Evolutionary conservation across 2,113 vertebrate species (phyloP).

Genomic region (Dasyurus viverrinus): DNA sequence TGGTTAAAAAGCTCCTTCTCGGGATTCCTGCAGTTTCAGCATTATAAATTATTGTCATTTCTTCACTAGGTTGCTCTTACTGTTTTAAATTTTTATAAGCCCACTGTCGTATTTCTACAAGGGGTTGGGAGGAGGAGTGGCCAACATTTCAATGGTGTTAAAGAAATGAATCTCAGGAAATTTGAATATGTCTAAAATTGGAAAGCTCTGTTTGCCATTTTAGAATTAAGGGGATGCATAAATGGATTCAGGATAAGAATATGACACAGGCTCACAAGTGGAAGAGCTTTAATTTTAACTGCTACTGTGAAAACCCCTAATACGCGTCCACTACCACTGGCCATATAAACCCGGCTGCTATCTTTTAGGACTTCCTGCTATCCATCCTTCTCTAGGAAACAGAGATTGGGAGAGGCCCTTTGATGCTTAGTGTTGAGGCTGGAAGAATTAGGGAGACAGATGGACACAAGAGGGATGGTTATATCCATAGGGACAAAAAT

Average conservation of each 20-base stretch:
- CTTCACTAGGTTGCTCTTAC: not conserved
- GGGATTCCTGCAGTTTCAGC: not conserved
- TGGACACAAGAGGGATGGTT: not conserved
- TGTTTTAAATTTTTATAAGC: not conserved
- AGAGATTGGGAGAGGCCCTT: not conserved
- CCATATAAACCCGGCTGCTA: not conserved
- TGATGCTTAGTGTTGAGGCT: not conserved
- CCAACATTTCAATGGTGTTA: not conserved
- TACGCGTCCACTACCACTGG: not conserved
- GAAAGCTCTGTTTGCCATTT: slow-evolving; percentile 4
- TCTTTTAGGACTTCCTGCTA: not conserved
- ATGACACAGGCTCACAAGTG: not conserved
- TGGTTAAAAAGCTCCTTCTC: not conserved
- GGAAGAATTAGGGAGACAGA: not conserved
- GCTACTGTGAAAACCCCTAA: not conserved
- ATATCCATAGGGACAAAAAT: not conserved
- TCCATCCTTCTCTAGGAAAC: not conserved
- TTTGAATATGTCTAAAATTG: slow-evolving; percentile 10
- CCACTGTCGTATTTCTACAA: not conserved
- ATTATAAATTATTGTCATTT: not conserved
- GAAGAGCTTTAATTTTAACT: not conserved
- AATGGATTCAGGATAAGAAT: not conserved
- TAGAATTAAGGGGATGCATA: not conserved
- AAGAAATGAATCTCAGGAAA: slow-evolving; percentile 26
- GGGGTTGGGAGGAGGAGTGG: not conserved